phyloP scores from a whole-genome alignment of 2,888 invertebrate species.

The Drosophila stalkeri region DNA sequence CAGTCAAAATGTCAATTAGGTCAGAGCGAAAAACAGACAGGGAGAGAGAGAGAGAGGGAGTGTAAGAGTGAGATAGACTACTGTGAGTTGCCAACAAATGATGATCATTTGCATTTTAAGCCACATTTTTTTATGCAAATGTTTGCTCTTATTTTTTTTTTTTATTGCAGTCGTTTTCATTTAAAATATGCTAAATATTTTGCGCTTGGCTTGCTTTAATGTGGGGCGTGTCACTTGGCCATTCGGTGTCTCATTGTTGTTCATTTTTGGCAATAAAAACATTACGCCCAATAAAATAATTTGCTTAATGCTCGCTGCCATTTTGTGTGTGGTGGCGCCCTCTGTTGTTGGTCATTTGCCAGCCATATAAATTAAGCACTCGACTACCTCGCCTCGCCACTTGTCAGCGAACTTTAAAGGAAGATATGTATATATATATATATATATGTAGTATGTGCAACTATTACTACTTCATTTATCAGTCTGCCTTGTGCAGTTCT shows the following conservation, averaged over 20 bases:
- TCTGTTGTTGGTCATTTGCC: constrained; percentile 66
- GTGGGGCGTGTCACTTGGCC: constrained; percentile 22
- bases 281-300: constrained; percentile 83
- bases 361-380: constrained; percentile 57
- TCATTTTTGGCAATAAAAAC: constrained; percentile 75
- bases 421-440: neutral
- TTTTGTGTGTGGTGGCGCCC: constrained; percentile 50
- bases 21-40: neutral
- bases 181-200: constrained; percentile 59
- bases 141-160: neutral
- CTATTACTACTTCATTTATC: constrained; percentile 62
- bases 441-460: constrained; percentile 4
- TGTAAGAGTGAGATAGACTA: neutral
- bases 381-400: constrained; percentile 17
- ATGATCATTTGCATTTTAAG: constrained; percentile 60
- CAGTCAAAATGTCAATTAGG: constrained; percentile 75
- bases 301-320: constrained; percentile 64
- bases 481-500: constrained; percentile 49
- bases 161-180: constrained; percentile 5
- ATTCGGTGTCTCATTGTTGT: constrained; percentile 65
- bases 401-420: constrained; percentile 39
- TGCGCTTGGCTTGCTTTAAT: constrained; percentile 39
- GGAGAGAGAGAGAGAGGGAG: neutral
- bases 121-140: constrained; percentile 63
- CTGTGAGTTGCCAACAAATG: constrained; percentile 16